Conservation (phyloP, 1,140 invertebrate genomes). For the Conus betulinus region DNA sequence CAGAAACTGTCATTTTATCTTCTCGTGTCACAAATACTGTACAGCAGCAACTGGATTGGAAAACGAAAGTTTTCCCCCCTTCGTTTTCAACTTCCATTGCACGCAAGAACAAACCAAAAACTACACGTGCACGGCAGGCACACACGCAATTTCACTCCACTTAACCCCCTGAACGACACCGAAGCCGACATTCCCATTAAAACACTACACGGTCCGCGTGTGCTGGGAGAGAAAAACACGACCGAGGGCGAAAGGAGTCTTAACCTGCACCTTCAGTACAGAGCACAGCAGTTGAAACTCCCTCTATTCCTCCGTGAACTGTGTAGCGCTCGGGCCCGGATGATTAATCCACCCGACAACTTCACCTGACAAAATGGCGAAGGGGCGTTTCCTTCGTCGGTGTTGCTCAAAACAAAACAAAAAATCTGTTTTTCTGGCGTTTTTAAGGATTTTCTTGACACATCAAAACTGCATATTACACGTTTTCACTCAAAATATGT, state of each 20-base stretch:
- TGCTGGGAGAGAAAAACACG: not conserved
- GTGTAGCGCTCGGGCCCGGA: conserved; percentile 1
- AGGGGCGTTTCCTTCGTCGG: conserved; percentile 5
- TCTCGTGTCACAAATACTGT: no score
- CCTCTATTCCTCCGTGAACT: not conserved
- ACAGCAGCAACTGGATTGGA: no score
- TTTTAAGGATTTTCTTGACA: no score
- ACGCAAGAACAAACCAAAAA: no score
- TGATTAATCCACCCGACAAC: conserved; percentile 13
- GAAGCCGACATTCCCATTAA: not conserved
- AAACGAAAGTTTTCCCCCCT: no score
- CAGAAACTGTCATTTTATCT: no score
- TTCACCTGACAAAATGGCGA: conserved; percentile 8
- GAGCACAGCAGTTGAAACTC: not conserved
- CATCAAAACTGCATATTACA: no score
- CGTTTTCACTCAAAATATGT: no score
- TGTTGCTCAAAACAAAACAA: not conserved
- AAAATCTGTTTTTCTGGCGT: no score
- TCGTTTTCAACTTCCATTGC: no score
- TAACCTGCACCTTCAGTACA: not conserved
- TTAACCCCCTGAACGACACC: not conserved
- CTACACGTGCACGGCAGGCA: no score
- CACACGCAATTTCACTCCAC: no score
- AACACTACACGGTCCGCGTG: not conserved
- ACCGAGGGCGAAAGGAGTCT: not conserved